Evolutionary conservation across 2,888 invertebrate species (phyloP), one percentile per base, ranked within the genome.

Genomic region (Laspeyria flexula): DNA sequence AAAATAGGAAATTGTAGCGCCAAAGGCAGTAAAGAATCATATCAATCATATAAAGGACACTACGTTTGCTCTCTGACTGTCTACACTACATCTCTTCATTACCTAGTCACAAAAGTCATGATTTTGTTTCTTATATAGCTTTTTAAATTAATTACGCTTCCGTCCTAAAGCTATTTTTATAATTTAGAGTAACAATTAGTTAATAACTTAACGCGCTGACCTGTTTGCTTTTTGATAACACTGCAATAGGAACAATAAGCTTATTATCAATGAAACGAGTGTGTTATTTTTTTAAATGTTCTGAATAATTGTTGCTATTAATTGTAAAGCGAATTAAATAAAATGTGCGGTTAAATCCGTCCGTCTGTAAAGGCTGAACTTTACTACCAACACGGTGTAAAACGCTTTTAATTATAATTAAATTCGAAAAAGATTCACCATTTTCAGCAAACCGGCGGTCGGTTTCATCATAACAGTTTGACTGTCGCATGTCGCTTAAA

Each of bases 11-110:
- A 46, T 42, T 43, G n/a, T 52, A 62, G 64, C 73, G 84, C 83
- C 84, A 77, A 83, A 84, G 83, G 84, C 83, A 76, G 53, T 65
- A 50, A 77, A 65, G 52, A 75, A 51, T 79, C 86, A 85, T 86
- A 86, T 86, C 85, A 85, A 65, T 25, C 27, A 58, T 61, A 58
- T 55, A 60, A 64, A 60, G 40, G 60, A 39, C 52, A 60, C 43
- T 51, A 58, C 13, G 52, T 50, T 41, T 58, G 51, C 38, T 33
- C 11, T 30, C 15, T 51, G 21, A 40, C 25, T 48, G n/a, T 51
- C n/a, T 49, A 23, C 48, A 47, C 34, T 34, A 35, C 47, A 51
- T 45, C 12, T 5, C 3, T 13, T 13, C 23, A 27, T 53, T 59
- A 49, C 53, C 46, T 49, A 46, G 25, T 38, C 21, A 16, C 34